Evolutionary conservation across 2,113 vertebrate genomes (phyloP).

Genomic region (Alligator sinensis): DNA sequence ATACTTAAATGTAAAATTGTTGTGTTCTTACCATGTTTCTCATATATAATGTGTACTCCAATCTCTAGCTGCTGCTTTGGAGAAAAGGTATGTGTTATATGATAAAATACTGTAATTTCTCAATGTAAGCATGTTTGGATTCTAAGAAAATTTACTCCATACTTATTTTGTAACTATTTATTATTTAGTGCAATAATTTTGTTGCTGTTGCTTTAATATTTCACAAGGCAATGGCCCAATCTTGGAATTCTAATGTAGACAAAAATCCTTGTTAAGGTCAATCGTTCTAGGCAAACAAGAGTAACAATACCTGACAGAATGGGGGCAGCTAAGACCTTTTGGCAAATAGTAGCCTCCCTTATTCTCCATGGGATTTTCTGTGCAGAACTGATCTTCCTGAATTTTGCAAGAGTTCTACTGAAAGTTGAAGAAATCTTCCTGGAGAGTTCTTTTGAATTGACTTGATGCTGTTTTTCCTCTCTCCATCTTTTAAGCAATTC

Average conservation of each 20-base stretch:
- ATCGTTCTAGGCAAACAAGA: not conserved
- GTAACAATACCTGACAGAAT: fast-evolving
- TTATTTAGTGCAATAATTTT: not conserved
- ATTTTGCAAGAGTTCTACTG: not conserved
- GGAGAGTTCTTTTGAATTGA: constrained; percentile 17
- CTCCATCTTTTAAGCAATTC: constrained; percentile 14
- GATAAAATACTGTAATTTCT: not conserved
- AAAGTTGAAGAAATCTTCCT: not conserved
- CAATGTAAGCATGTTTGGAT: not conserved
- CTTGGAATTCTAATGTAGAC: not conserved
- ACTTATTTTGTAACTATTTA: not conserved
- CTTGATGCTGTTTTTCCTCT: not conserved
- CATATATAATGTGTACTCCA: not conserved
- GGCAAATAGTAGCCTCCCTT: not conserved
- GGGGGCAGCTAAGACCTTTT: not conserved
- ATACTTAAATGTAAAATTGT: fast-evolving
- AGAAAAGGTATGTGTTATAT: too few relatives aligned
- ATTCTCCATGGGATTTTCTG: not conserved
- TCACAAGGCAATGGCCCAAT: not conserved
- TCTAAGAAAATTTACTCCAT: not conserved
- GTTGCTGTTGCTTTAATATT: not conserved
- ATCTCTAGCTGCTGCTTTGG: not conserved
- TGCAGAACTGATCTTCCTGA: not conserved
- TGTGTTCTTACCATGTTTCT: not conserved
- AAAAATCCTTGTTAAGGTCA: not conserved